phyloP scores from a whole-genome alignment of 2,113 vertebrate species.

The Misgurnus anguillicaudatus region DNA sequence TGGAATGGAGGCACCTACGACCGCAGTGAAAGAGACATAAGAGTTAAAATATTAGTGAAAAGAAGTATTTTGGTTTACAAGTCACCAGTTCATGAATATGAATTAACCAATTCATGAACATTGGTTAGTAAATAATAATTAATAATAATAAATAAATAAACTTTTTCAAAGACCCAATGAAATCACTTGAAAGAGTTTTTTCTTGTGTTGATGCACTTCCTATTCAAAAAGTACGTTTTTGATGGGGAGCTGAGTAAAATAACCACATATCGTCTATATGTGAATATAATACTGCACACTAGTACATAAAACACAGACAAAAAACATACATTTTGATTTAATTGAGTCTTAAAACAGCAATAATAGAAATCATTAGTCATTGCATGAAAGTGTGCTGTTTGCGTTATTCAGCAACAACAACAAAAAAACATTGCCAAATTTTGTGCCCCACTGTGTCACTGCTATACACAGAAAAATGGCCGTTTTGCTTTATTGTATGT shows the following conservation, averaged over 20 bases:
- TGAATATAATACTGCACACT: no score
- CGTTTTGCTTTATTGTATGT: background rate
- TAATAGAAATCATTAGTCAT: background rate
- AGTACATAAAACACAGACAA: no score
- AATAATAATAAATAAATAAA: background rate
- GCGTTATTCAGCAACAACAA: constrained; percentile 16
- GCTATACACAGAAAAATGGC: background rate
- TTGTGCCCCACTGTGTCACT: background rate
- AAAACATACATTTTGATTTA: no score
- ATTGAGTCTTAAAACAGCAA: background rate
- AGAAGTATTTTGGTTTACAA: background rate
- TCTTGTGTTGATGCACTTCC: no score
- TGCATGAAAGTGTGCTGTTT: constrained; percentile 6
- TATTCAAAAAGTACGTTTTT: no score
- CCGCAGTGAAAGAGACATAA: constrained; percentile 44
- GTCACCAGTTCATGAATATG: background rate
- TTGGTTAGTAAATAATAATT: background rate
- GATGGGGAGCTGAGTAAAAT: no score
- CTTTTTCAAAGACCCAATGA: background rate
- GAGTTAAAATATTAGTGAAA: background rate
- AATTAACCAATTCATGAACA: background rate
- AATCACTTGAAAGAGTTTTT: no score
- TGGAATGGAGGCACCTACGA: constrained; percentile 86
- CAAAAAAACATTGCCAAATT: constrained; percentile 37
- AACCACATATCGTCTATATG: no score